Conservation (phyloP, 1,140 invertebrate species). For the Doryteuthis pealeii region DNA sequence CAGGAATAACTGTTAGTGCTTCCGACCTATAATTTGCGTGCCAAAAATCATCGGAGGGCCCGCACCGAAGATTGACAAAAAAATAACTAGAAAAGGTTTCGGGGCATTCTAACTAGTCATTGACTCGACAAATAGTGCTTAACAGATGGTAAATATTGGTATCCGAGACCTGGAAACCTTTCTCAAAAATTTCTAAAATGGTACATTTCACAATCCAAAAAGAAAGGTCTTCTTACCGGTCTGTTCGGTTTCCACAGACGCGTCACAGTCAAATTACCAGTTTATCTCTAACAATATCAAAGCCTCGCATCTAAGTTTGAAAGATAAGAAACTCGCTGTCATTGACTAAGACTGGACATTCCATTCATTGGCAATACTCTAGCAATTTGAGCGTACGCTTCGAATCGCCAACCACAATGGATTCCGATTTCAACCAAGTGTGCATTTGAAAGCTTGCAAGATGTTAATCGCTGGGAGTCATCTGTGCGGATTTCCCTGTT, state of each 20-base stretch:
- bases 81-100: slow-evolving; percentile 71
- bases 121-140: slow-evolving; percentile 80
- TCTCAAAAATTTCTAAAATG: slow-evolving; percentile 71
- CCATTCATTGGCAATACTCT: slow-evolving; percentile 72
- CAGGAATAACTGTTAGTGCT: slow-evolving; percentile 67
- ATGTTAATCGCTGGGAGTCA: slow-evolving; percentile 64
- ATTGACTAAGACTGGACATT: slow-evolving; percentile 80
- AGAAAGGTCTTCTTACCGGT: slow-evolving; percentile 26
- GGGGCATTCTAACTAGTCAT: slow-evolving; percentile 76
- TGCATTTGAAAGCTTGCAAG: slow-evolving; percentile 73
- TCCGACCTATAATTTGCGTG: slow-evolving; percentile 42
- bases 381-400: slow-evolving; percentile 84
- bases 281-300: slow-evolving; percentile 77
- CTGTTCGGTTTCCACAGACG: slow-evolving; percentile 25
- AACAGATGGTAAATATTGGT: slow-evolving; percentile 73
- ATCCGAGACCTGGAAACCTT: slow-evolving; percentile 69
- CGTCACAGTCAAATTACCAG: slow-evolving; percentile 60
- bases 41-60: slow-evolving; percentile 62
- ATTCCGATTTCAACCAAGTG: slow-evolving; percentile 69
- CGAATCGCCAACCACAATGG: slow-evolving; percentile 75
- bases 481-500: slow-evolving; percentile 36
- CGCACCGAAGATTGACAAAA: slow-evolving; percentile 69
- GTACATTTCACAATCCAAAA: slow-evolving; percentile 72
- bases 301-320: slow-evolving; percentile 71
- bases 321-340: slow-evolving; percentile 92